phyloP scores from a whole-genome alignment of 2,888 invertebrate genomes.

The Andrena haemorrhoa region DNA sequence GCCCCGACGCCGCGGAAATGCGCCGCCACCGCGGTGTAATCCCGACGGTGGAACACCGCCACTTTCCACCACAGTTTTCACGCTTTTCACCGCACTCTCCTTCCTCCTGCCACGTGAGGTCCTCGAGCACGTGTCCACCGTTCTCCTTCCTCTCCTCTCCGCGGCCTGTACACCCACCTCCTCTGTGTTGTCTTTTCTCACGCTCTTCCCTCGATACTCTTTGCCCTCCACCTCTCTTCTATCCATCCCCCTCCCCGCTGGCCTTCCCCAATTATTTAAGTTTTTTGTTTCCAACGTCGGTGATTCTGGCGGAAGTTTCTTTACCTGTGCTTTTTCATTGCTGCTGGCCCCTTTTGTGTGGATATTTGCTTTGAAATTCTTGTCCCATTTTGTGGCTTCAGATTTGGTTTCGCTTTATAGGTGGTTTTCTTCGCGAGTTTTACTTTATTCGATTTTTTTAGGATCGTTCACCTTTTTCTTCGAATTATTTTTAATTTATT shows the following conservation, averaged over 20 bases:
- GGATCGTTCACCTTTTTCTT: too few relatives aligned
- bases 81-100: constrained; percentile 50
- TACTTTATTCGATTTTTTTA: too few relatives aligned
- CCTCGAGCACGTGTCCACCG: constrained; percentile 42
- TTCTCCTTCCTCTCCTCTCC: neutral
- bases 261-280: neutral
- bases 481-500: too few relatives aligned
- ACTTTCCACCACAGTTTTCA: constrained; percentile 49
- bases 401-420: too few relatives aligned
- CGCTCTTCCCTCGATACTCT: constrained; percentile 10
- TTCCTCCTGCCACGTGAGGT: constrained; percentile 52
- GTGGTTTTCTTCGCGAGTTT: too few relatives aligned
- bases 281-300: neutral
- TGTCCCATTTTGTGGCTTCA: too few relatives aligned
- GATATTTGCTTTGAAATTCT: too few relatives aligned
- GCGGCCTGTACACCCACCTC: neutral
- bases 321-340: too few relatives aligned
- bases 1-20: constrained; percentile 50
- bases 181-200: constrained; percentile 41
- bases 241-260: neutral
- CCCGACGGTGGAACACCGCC: constrained; percentile 46
- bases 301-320: too few relatives aligned
- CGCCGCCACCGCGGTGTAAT: constrained; percentile 43
- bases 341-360: too few relatives aligned
- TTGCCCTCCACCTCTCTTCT: neutral